Evolutionary conservation across 2,888 invertebrate genomes (phyloP), one percentile per base, ranked within the genome.

Genomic region (Eupeodes latifasciatus): DNA sequence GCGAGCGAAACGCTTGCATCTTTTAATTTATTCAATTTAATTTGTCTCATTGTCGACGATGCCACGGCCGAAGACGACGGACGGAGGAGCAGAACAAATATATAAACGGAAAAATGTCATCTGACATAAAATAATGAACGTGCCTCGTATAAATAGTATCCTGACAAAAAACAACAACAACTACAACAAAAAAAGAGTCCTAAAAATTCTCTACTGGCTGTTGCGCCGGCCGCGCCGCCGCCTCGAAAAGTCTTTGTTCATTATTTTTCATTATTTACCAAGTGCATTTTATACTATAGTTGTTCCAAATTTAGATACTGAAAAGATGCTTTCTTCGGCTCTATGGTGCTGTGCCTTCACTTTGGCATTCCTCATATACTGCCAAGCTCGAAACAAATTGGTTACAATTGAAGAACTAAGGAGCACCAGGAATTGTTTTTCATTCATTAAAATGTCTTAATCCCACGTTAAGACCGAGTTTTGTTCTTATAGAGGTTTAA

Each of bases 321-420:
- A 59, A 36, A 57, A 40, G 66, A 19, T 81, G 77, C 59, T 71
- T 44, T 71, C 79, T 57, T 40, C 9, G 40, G 40, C 6, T 40
- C 40, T 9, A 5, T 40, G 40, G 9, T 40, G 40, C 40, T 40
- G 40, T 9, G 84, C 62, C 74, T 72, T 67, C 51, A 62, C 81
- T 55, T 71, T 77, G 75, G 76, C 77, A 85, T 80, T 82, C 66
- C 67, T 67, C 57, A 55, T 57, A 27, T 27, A 40, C 49, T 71
- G 51, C 72, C 51, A 66, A 67, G 69, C 79, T 55, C 74, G 14
- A 81, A 88, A 91, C 91, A 91, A 91, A 91, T 91, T 91, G 90
- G 91, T 89, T 91, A 90, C 91, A 91, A 90, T 91, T 90, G 90
- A 66, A 85, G 79, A 83, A 85, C 88, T 79, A 64, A 75, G 84